Percentiles rank a stretch among this genome's conserved stretches.
These are phyloP conservation scores for Tachina grossa DNA, from an alignment of 2,888 invertebrate genomes.

Conservation along the genomic window DNA sequence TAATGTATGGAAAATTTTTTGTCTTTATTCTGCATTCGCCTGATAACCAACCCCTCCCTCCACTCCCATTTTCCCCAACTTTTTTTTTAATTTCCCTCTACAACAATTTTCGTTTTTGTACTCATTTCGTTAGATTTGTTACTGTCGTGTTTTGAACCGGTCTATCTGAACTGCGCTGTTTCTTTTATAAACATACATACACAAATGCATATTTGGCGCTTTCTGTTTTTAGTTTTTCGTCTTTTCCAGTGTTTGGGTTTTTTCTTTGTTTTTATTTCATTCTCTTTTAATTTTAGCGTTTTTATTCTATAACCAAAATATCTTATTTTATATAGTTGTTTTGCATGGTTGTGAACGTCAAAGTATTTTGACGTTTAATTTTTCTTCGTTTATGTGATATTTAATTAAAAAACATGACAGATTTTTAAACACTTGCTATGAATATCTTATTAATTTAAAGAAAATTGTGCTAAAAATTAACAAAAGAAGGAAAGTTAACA, in stretches of 20 bases:
- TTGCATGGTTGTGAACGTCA: constrained; percentile 28
- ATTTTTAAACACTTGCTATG: too few species aligned
- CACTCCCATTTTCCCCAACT: neutral
- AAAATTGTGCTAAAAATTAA: neutral
- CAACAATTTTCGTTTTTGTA: constrained; percentile 32
- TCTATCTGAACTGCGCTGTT: constrained; percentile 62
- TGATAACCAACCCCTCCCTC: constrained; percentile 39
- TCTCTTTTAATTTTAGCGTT: constrained; percentile 43
- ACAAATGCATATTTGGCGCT: constrained; percentile 44
- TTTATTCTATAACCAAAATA: constrained; percentile 7
- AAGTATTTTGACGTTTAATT: constrained; percentile 57
- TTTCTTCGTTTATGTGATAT: constrained; percentile 3
- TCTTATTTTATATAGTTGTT: constrained; percentile 9
- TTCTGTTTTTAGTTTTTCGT: constrained; percentile 41
- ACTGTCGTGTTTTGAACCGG: constrained; percentile 57
- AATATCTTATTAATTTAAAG: neutral
- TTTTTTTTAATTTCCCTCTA: constrained; percentile 11
- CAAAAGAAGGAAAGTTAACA: neutral
- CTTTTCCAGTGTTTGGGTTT: constrained; percentile 9
- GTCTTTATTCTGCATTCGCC: constrained; percentile 8
- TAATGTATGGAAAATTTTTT: neutral
- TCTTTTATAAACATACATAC: constrained; percentile 5
- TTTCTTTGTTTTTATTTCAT: constrained; percentile 33
- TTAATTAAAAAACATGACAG: neutral
- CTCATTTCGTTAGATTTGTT: constrained; percentile 11